Base-by-base conservation (phyloP, 2,113 vertebrate species). In the Ariopsis seemanni region DNA sequence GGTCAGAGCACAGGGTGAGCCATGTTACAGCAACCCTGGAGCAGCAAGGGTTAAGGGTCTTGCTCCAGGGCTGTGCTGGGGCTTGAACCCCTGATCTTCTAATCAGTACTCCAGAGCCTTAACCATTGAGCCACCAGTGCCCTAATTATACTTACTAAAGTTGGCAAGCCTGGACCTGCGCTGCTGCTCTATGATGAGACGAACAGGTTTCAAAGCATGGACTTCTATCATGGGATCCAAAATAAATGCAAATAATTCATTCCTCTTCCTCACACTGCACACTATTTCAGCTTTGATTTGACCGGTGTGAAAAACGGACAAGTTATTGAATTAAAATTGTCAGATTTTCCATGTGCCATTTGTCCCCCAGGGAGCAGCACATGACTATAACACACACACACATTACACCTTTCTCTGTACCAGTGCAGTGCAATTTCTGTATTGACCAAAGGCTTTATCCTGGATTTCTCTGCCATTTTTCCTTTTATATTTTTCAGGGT, bases 311-410 rank as follows among this genome's bases (percentile, higher is more conserved):
- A 78, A 74, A 72, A 65, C 57, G 48, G 57, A 69, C 82, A 87
- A 88, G 71, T 79, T 50, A 83, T 69, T 30, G 15, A 85, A 62
- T 62, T 10, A 7, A 71, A 72, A 53, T 82, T 53, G 86, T 22
- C n/a, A 63, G 12, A 42, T 85, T 81, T 65, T 85, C 83, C 14
- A 10, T 42, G 83, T 57, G 71, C 67, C 20, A 30, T 90, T 83
- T 89, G 83, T 80, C 25, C 80, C 67, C 71, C 72, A 83, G 82
- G 83, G 62, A 80, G 48, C 74, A 84, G 60, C 75, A 85, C 82
- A 85, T 87, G 74, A 65, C 82, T 87, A 4, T 42, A 87, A 30
- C 85, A 65, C 82, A 86, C 88, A 63, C 27, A 86, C 12, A 1
- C 34, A 71, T 80, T 83, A 53, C 53, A 53, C 8, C 63, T 55